Evolutionary conservation across 1,140 invertebrate genomes (phyloP).

Genomic region (Coelopa frigida): DNA sequence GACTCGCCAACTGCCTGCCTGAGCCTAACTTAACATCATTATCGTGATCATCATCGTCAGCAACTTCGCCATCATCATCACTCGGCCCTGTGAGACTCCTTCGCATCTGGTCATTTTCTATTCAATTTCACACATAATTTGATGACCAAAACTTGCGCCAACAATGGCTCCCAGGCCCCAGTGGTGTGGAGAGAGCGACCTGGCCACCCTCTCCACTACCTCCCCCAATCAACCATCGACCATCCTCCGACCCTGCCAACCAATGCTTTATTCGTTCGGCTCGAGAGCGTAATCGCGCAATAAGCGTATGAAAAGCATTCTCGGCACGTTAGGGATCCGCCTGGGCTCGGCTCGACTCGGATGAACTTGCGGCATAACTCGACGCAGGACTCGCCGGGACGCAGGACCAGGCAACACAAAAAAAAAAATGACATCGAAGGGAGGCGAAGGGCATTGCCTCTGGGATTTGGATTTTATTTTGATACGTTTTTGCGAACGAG

Average conservation of each 20-base stretch:
- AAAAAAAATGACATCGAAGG: neutral
- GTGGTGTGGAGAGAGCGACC: too few relatives aligned
- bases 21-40: too few relatives aligned
- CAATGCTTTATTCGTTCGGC: neutral
- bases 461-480: too few relatives aligned
- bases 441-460: too few relatives aligned
- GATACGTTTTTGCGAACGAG: too few relatives aligned
- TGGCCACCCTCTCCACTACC: neutral
- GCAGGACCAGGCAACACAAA: neutral
- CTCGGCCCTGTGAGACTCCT: too few relatives aligned
- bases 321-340: neutral
- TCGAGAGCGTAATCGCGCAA: slow-evolving; percentile 7
- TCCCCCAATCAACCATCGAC: neutral
- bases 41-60: too few relatives aligned
- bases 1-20: too few relatives aligned
- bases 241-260: neutral
- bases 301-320: slow-evolving; percentile 8
- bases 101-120: neutral
- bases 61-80: too few relatives aligned
- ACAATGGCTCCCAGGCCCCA: neutral
- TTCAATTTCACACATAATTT: slow-evolving; percentile 14
- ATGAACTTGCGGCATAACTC: neutral
- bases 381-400: neutral
- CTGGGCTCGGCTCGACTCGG: neutral
- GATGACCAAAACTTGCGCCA: neutral